Conservation (phyloP, 2,888 invertebrate genomes). For the Coecobrya sp. region DNA sequence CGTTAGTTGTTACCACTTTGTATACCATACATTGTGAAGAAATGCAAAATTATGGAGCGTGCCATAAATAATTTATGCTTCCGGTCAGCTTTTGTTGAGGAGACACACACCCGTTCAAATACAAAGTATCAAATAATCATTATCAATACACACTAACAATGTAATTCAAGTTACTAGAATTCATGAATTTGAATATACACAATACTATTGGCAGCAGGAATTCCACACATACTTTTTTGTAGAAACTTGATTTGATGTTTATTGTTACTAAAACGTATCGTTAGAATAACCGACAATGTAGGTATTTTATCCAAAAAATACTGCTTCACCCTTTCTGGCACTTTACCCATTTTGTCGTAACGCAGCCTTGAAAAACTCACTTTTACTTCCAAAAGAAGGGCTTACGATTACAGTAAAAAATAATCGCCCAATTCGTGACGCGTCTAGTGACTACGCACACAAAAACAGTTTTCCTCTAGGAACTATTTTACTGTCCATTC, state of each 20-base stretch:
- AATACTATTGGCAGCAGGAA: no score
- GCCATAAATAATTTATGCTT: constrained; percentile 4
- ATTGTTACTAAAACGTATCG: neutral
- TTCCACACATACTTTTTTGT: no score
- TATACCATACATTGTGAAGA: no score
- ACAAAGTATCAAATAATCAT: neutral
- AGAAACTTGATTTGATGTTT: neutral
- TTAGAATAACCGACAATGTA: neutral
- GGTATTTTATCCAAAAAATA: no score
- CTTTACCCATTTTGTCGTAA: neutral
- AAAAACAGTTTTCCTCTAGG: neutral
- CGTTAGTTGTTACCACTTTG: no score
- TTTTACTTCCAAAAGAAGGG: constrained; percentile 67
- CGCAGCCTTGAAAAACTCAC: constrained; percentile 63
- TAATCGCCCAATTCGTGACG: constrained; percentile 62
- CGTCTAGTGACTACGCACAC: constrained; percentile 12
- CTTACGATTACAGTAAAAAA: neutral
- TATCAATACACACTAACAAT: neutral
- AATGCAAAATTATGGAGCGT: no score
- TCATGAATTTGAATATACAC: neutral
- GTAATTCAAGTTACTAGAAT: neutral
- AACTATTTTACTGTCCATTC: neutral
- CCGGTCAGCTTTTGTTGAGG: neutral
- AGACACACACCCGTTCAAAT: neutral
- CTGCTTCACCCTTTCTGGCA: constrained; percentile 41